Conservation (phyloP, 1,140 invertebrate genomes). For the Rhysida immarginata region DNA sequence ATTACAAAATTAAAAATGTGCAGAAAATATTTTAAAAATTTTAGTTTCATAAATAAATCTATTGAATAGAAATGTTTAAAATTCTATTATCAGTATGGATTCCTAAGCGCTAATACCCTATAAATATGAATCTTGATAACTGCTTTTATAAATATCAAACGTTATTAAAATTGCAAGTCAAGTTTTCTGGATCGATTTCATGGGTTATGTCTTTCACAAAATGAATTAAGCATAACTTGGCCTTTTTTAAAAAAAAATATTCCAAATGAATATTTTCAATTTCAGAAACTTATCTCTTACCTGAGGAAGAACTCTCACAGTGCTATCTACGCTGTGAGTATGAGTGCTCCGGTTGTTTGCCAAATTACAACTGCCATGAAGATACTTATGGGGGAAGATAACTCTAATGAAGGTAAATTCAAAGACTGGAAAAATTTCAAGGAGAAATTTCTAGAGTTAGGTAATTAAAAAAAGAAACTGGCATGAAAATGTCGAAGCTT, state of each 20-base stretch:
- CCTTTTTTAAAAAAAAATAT: background rate
- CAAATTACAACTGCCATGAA: constrained; percentile 80
- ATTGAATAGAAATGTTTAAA: no score
- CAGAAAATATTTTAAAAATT: no score
- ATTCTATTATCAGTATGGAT: background rate
- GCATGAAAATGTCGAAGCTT: no score
- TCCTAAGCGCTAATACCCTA: background rate
- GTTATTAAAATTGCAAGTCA: background rate
- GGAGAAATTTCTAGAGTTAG: no score
- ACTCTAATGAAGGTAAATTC: constrained; percentile 46
- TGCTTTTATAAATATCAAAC: background rate
- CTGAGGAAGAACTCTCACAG: constrained; percentile 69
- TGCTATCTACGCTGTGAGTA: constrained; percentile 66
- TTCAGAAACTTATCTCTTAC: constrained; percentile 58
- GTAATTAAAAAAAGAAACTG: no score
- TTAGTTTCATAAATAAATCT: no score
- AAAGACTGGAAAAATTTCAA: no score
- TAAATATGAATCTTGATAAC: background rate
- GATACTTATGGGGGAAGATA: constrained; percentile 76
- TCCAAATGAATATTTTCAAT: constrained; percentile 15
- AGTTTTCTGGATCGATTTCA: background rate
- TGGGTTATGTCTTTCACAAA: background rate
- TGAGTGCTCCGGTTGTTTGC: constrained; percentile 77
- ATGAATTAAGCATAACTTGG: no score
- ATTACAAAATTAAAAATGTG: no score